Evolutionary conservation across 2,888 invertebrate species (phyloP), one percentile per base, ranked within the genome.

Genomic region (Hyposoter dolosus): DNA sequence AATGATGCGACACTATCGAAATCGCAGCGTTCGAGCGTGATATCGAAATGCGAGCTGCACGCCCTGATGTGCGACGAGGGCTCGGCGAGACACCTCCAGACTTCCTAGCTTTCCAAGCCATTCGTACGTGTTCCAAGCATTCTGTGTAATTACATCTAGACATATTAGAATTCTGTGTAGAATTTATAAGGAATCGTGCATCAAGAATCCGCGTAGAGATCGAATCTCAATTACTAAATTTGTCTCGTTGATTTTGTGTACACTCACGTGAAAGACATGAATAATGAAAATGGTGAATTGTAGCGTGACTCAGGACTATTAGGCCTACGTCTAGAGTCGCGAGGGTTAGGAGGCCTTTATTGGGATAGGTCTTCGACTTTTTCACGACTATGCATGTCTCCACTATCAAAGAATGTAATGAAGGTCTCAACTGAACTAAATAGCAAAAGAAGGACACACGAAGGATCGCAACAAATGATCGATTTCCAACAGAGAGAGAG

Each of bases 361-460:
- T 91, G 91, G 91, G 91, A 90, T 91, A 91, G 91, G 91, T 91
- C 89, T 84, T 90, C 89, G 88, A 89, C 86, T 89, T 87, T 77
- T 69, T 68, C 60, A 50, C 65, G 40, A 80, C 69, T 66, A 32
- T 63, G 53, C 63, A 50, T 32, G 40, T 50, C 47, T 68, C 60
- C 12, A 40, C 68, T 28, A 56, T 78, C 28, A 23, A 32, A 43
- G 53, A n/a, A 79, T 35, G 19, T 56, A 3, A 28, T 9, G 5
- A 50, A n/a, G 5, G 17, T 53, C 53, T 53, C 12, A 17, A 35
- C 1, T 15, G 3, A 40, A 6, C 35, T 35, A 4, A 35, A 35
- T 35, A 35, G 35, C 35, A 53, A 53, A 17, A 50, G 10, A 23
- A 53, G 4, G 9, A 9, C 10, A 23, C 10, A 43, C 23, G 28